Evolutionary conservation across 2,797 vertebrate species (phyloP), one percentile per base, ranked within the genome.

Genomic region (Tiaroga cobitis): DNA sequence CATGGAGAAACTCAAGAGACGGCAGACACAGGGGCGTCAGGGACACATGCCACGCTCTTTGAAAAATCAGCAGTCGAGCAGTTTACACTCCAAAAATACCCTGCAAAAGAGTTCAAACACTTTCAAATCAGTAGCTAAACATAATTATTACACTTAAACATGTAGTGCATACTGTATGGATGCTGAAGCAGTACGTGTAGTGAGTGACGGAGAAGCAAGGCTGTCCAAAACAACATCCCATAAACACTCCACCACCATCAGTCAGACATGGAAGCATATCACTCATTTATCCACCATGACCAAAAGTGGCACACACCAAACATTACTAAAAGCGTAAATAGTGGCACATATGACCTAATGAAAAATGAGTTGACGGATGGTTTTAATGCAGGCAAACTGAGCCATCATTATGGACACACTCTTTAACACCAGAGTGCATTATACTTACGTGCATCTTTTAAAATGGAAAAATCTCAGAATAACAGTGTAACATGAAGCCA

Each of bases 1-100:
- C 26, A 82, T 82, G 59, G 69, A 91, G 86, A 77, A 84, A 89
- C 54, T 85, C 43, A 46, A 84, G 74, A 86, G 69, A 87, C 65
- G 80, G 49, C 85, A 85, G 39, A 51, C 67, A 32, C 41, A 5
- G 56, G 32, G 70, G 69, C 56, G 49, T 59, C 65, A 37, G 76
- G 41, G 76, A 73, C 41, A 39, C 77, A 63, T 41, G 41, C 34
- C 24, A 51, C 34, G 11, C 41, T 65, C 18, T 65, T 77, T 46
- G 1, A 43, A 61, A 67, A 39, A 80, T 63, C 37, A 18, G 34
- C 85, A 78, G 78, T 76, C 10, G 2, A 49, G 65, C 37, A 59
- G 19, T 67, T 65, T 46, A 37, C 24, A 75, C 61, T n/a, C 24
- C 29, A 63, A 21, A 70, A 80, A 34, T 37, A 16, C 39, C 29